Conservation (phyloP, 2,888 invertebrate species). For the Ormia ochracea region DNA sequence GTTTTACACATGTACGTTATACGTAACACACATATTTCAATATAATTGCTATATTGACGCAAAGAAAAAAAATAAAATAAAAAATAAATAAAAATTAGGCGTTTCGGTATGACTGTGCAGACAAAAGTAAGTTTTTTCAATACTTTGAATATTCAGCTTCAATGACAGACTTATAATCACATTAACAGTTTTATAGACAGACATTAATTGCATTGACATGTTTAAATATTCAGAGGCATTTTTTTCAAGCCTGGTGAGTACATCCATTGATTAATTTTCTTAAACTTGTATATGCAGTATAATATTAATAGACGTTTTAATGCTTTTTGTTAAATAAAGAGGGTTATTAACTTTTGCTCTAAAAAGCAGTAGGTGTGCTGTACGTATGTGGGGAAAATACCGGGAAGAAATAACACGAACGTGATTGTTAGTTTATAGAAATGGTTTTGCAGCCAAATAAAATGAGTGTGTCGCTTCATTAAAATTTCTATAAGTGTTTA, state of each 20-base stretch:
- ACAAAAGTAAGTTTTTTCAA: background rate
- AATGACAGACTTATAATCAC: conserved; percentile 17
- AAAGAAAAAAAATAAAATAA: too few species aligned
- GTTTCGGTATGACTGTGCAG: background rate
- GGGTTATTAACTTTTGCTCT: conserved; percentile 55
- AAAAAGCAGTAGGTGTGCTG: conserved; percentile 40
- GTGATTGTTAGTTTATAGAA: background rate
- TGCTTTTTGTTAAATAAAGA: conserved; percentile 12
- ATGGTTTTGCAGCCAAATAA: background rate
- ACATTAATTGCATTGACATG: conserved; percentile 13
- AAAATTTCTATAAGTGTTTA: background rate
- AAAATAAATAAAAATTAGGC: conserved; percentile 41
- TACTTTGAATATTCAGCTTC: conserved; percentile 4
- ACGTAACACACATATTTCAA: background rate
- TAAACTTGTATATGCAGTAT: background rate
- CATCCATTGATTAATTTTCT: conserved; percentile 53
- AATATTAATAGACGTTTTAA: conserved; percentile 7
- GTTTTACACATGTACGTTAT: conserved; percentile 31
- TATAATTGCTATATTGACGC: conserved; percentile 9
- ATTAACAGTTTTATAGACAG: conserved; percentile 12
- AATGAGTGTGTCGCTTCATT: background rate
- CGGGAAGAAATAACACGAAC: background rate
- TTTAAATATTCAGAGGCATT: background rate
- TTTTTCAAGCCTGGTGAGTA: conserved; percentile 17
- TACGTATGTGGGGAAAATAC: conserved; percentile 7